These are phyloP conservation scores for Festucalex cinctus DNA, from an alignment of 2,113 vertebrate species.

Conservation along the genomic window DNA sequence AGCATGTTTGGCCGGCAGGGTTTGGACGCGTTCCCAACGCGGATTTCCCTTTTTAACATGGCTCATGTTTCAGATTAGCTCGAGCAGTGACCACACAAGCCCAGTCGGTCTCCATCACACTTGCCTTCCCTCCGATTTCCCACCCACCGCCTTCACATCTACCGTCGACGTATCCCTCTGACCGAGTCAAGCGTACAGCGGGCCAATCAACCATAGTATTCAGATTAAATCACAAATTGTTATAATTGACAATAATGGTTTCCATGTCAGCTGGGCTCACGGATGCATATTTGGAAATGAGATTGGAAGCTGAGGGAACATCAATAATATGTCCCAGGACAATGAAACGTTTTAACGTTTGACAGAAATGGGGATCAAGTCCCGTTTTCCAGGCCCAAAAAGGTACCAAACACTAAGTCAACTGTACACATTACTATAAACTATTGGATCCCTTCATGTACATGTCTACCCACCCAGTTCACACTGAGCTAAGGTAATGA, in stretches of 20 bases:
- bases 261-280: constrained; percentile 61
- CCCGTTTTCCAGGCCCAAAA: background rate
- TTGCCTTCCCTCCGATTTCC: constrained; percentile 29
- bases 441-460: background rate
- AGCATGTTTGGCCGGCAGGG: constrained; percentile 29
- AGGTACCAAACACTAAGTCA: background rate
- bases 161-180: constrained; percentile 38
- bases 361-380: background rate
- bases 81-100: constrained; percentile 18
- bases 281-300: constrained; percentile 41
- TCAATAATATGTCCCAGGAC: constrained; percentile 17
- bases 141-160: constrained; percentile 39
- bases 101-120: constrained; percentile 24
- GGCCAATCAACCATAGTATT: constrained; percentile 57
- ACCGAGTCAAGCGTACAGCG: constrained; percentile 49
- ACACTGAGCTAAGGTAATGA: too few species aligned
- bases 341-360: constrained; percentile 31
- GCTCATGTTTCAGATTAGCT: constrained; percentile 65
- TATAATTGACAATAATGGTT: constrained; percentile 68
- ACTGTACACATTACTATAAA: background rate
- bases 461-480: too few species aligned
- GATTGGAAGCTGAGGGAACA: constrained; percentile 10
- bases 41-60: constrained; percentile 28
- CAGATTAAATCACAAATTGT: constrained; percentile 70
- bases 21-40: constrained; percentile 51